Evolutionary conservation across 2,888 invertebrate genomes (phyloP), one percentile per base, ranked within the genome.

Genomic region (Ophioninae sp.): DNA sequence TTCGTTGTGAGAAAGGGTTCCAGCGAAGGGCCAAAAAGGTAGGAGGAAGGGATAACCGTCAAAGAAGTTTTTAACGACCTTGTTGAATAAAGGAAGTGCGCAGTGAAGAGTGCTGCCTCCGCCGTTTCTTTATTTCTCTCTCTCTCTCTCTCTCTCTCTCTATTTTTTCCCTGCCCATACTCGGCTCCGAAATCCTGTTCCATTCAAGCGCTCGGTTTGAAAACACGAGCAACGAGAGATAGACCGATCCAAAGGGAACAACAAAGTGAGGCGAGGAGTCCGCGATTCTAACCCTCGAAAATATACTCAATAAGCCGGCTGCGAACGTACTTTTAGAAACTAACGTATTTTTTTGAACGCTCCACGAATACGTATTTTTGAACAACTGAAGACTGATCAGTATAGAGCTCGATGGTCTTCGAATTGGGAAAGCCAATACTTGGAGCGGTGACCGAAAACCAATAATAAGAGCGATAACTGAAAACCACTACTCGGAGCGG

Each of bases 51-150:
- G 68, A 76, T 75, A 80, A 79, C 77, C 73, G 57, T 74, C 77
- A 80, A 74, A 37, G 80, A 59, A 62, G 69, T 77, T 80, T 83
- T 76, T 68, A 77, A 80, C 79, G 68, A 73, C 57, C 62, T 65
- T 59, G 64, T 80, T 73, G 73, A 83, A 72, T 80, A 76, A 64
- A 67, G 73, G 77, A 73, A 75, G 64, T 72, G 56, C 67, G 50
- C 37, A 44, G 44, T 37, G 74, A 69, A 76, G 79, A 70, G 74
- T 67, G 79, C 21, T 21, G 61, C 41, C n/a, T 17, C 74, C 59
- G 17, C 10, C 13, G 44, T 56, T 23, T 30, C 68, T 39, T n/a
- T 41, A 21, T 20, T 59, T 41, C 30, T 10, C 30, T 57, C 39
- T 44, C 39, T 73, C 62, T 61, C 44, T 30, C n/a, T 73, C 62